Percentiles rank a stretch among this genome's conserved stretches.
Evolutionary conservation across 2,113 vertebrate genomes (phyloP).

Genomic region (Nycticryphes semicollaris): DNA sequence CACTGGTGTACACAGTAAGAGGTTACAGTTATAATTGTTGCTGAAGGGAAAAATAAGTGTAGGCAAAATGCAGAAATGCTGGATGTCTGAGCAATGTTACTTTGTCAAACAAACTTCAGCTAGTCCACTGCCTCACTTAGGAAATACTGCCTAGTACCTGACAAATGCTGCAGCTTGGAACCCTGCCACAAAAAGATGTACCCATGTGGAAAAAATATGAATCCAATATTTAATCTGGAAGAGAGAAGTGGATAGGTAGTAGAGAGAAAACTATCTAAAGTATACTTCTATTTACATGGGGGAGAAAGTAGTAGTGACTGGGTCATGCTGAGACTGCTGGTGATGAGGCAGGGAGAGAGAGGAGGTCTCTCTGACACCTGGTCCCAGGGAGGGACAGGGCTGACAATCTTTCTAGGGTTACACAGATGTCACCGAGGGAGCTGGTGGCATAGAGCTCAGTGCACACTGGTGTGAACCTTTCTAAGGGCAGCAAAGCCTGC

Average conservation of each 20-base stretch:
- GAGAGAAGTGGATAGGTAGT: neutral
- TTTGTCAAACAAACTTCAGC: neutral
- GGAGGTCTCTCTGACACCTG: neutral
- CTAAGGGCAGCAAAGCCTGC: neutral
- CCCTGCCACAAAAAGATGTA: rapidly evolving
- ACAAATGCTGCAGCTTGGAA: neutral
- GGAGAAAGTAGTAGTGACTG: neutral
- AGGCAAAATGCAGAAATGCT: neutral
- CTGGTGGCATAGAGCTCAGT: too few species aligned
- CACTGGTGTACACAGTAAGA: neutral
- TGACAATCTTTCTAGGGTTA: neutral
- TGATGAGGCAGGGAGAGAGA: too few species aligned
- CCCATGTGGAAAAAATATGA: rapidly evolving
- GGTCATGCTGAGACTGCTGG: neutral
- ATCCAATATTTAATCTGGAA: neutral
- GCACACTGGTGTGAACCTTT: neutral
- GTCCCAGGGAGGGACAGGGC: too few species aligned
- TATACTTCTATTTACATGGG: neutral
- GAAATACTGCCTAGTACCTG: neutral
- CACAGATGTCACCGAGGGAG: rapidly evolving
- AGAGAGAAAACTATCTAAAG: neutral
- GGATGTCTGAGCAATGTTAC: neutral
- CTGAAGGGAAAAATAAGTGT: neutral
- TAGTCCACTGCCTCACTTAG: neutral
- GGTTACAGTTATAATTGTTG: neutral